Percentiles rank a stretch among this genome's conserved stretches.
Evolutionary conservation across 2,888 invertebrate genomes (phyloP).

Genomic region (Cyclophora albipunctata): DNA sequence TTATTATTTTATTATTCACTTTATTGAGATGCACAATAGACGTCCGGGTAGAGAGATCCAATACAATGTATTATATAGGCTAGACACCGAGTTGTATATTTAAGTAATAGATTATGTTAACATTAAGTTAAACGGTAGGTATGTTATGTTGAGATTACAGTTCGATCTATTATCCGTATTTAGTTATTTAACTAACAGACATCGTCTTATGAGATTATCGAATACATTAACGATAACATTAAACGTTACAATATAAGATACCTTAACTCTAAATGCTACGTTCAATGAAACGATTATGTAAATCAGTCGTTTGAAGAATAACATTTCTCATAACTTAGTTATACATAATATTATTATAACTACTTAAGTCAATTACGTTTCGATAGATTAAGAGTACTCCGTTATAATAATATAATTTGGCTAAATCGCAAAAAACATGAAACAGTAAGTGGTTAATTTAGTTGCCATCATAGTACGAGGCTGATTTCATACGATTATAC

Average conservation of each 20-base stretch:
- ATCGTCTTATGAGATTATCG: neutral
- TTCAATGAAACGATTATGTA: conserved; percentile 54
- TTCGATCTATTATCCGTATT: neutral
- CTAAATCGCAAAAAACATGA: conserved; percentile 2
- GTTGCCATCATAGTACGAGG: too few species aligned
- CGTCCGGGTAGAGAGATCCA: conserved; percentile 36
- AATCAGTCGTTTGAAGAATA: conserved; percentile 63
- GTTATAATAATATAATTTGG: conserved; percentile 1
- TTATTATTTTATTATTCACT: conserved; percentile 21
- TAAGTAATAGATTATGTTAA: neutral
- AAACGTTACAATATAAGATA: conserved; percentile 24
- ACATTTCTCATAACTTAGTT: conserved; percentile 33
- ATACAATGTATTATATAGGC: conserved; percentile 1
- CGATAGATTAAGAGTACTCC: neutral
- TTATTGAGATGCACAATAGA: conserved; percentile 43
- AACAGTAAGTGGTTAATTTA: conserved; percentile 13
- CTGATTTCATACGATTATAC: too few species aligned
- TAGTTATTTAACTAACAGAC: neutral
- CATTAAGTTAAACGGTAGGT: neutral
- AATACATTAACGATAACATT: conserved; percentile 30
- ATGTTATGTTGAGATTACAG: neutral
- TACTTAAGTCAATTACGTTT: conserved; percentile 2
- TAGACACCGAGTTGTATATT: conserved; percentile 1
- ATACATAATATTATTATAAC: conserved; percentile 6
- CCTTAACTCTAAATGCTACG: conserved; percentile 39